Conservation (phyloP, 2,888 invertebrate genomes). For the Endomychus coccineus region DNA sequence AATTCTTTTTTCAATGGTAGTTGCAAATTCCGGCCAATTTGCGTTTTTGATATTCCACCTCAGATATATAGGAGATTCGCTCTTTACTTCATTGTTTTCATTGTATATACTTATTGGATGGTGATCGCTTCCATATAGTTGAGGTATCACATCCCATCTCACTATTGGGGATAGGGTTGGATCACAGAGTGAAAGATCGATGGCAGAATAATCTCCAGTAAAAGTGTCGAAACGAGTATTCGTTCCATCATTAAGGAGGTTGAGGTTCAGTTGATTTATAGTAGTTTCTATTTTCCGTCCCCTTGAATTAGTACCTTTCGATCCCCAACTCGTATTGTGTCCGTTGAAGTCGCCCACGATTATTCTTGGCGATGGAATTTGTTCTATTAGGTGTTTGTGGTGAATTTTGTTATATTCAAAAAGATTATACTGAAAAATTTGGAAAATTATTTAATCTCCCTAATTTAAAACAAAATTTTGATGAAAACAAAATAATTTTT, state of each 20-base stretch:
- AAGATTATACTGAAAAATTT: too few relatives aligned
- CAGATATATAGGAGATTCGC: background rate
- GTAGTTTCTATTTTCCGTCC: conserved; percentile 7
- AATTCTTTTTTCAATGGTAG: conserved; percentile 1
- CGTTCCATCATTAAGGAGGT: conserved; percentile 7
- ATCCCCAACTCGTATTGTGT: conserved; percentile 12
- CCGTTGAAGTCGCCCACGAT: conserved; percentile 14
- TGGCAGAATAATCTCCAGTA: conserved; percentile 8
- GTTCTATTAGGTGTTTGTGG: conserved; percentile 9
- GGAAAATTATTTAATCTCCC: too few relatives aligned
- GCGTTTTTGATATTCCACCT: conserved; percentile 12
- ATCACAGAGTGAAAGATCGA: conserved; percentile 9
- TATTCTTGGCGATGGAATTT: conserved; percentile 12
- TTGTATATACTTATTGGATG: conserved; percentile 11
- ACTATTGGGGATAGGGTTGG: background rate
- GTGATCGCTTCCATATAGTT: conserved; percentile 12
- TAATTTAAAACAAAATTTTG: too few relatives aligned
- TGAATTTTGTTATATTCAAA: too few relatives aligned
- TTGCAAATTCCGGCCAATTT: conserved; percentile 8
- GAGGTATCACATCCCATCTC: conserved; percentile 3
- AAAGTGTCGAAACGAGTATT: conserved; percentile 8
- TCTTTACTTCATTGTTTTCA: conserved; percentile 1
- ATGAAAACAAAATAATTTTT: too few relatives aligned
- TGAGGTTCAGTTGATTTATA: conserved; percentile 1
- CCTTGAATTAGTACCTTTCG: conserved; percentile 2